These are phyloP conservation scores for Muscicapa striata DNA, from an alignment of 2,797 vertebrate genomes.

Conservation along the genomic window DNA sequence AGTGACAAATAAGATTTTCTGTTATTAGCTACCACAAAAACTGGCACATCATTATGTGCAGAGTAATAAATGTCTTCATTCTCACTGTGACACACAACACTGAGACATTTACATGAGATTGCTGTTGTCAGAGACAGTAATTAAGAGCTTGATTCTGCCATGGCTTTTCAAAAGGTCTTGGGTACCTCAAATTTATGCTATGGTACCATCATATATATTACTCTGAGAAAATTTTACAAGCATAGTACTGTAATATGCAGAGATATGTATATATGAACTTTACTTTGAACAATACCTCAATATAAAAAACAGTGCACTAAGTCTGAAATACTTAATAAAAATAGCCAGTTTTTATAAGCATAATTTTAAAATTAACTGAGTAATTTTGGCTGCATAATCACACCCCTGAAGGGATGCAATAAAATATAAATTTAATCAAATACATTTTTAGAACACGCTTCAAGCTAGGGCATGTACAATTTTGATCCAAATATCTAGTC, in stretches of 20 bases:
- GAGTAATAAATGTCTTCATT: not conserved
- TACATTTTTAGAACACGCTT: conserved; percentile 36
- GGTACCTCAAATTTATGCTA: not conserved
- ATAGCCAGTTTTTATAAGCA: conserved; percentile 41
- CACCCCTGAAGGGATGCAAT: conserved; percentile 44
- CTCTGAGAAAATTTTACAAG: not conserved
- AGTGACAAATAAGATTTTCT: not conserved
- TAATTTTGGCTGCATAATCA: conserved; percentile 57
- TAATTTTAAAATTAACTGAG: conserved; percentile 63
- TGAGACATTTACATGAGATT: not conserved
- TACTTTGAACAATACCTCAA: not conserved
- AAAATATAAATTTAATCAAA: conserved; percentile 60
- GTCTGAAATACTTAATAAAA: conserved; percentile 49
- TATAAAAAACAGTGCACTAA: not conserved
- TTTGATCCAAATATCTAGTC: conserved; percentile 65
- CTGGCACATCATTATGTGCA: not conserved
- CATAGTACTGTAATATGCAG: not conserved
- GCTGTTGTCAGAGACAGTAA: not conserved
- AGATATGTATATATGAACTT: not conserved
- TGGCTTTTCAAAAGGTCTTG: not conserved
- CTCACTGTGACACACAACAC: not conserved
- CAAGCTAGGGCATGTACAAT: not conserved
- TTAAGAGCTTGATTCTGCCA: not conserved
- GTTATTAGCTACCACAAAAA: not conserved
- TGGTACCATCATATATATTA: not conserved